Evolutionary conservation across 53 echinoderm and acorn worm genomes (phyloP).

Genomic region (Holothuria leucospilota): DNA sequence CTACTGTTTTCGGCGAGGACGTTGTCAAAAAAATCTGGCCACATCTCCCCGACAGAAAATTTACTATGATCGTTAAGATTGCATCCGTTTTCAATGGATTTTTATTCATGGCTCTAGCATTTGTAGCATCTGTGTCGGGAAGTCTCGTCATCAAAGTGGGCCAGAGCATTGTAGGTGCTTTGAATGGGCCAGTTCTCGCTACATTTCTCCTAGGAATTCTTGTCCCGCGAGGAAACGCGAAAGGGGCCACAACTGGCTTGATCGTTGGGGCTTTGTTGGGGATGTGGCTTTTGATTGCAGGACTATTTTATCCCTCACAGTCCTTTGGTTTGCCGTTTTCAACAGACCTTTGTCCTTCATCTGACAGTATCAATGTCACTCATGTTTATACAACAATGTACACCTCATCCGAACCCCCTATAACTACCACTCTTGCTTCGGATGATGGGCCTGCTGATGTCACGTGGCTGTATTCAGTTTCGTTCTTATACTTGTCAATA

Average conservation of each 20-base stretch:
- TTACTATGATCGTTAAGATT: neutral
- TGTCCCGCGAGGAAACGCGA: constrained; percentile 5
- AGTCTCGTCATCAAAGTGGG: neutral
- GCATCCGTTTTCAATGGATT: constrained; percentile 2
- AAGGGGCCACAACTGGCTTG: constrained; percentile 19
- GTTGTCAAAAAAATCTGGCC: constrained; percentile 19
- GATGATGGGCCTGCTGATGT: neutral
- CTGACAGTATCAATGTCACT: neutral
- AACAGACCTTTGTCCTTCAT: neutral
- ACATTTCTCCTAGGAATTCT: neutral
- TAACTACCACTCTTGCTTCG: neutral
- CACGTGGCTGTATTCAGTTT: neutral
- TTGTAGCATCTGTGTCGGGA: neutral
- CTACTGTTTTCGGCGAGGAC: constrained; percentile 1
- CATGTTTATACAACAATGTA: neutral
- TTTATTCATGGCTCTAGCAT: neutral
- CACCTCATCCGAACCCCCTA: neutral
- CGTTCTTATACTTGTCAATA: constrained; percentile 1
- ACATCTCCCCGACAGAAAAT: neutral
- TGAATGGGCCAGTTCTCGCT: neutral
- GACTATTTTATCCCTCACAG: neutral
- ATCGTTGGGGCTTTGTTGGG: neutral
- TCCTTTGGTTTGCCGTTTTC: constrained; percentile 13
- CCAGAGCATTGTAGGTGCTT: neutral
- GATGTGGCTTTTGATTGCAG: neutral